phyloP scores from a whole-genome alignment of 2,797 vertebrate genomes.

The Brotogeris chrysoptera region DNA sequence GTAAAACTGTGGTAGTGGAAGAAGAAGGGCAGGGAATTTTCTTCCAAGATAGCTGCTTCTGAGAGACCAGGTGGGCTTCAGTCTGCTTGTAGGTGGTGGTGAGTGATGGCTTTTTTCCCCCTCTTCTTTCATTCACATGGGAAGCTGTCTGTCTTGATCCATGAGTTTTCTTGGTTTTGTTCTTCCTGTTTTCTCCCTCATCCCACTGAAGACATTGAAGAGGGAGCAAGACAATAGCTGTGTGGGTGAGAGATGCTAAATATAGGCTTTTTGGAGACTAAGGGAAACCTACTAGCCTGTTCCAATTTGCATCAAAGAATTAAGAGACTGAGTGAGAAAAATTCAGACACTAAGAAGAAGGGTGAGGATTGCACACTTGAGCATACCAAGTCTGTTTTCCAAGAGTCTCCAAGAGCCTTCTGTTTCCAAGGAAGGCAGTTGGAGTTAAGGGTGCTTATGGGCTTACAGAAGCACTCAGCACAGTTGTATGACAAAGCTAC shows the following conservation, averaged over 20 bases:
- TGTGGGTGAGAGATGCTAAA: not conserved
- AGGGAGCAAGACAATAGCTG: not conserved
- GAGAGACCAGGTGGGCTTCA: not conserved
- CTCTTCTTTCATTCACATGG: not conserved
- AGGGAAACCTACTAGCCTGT: not conserved
- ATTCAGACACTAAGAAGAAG: not conserved
- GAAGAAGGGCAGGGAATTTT: not conserved
- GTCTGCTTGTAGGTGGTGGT: not conserved
- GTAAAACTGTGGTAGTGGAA: not conserved
- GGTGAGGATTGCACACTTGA: not conserved
- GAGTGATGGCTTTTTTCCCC: fast-evolving
- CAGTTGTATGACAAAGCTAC: not conserved
- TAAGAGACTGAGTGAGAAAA: not conserved
- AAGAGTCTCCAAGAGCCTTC: not conserved
- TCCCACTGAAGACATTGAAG: not conserved
- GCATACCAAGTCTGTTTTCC: not conserved
- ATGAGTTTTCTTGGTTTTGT: not conserved
- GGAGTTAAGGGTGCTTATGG: not conserved
- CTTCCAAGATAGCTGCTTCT: not conserved
- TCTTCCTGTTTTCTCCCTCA: not conserved
- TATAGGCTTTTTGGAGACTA: not conserved
- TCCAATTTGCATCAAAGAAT: not conserved
- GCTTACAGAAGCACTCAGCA: not conserved
- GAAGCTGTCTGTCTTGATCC: not conserved
- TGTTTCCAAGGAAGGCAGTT: not conserved